Conservation (phyloP, 2,113 vertebrate genomes). For the Mobula birostris region DNA sequence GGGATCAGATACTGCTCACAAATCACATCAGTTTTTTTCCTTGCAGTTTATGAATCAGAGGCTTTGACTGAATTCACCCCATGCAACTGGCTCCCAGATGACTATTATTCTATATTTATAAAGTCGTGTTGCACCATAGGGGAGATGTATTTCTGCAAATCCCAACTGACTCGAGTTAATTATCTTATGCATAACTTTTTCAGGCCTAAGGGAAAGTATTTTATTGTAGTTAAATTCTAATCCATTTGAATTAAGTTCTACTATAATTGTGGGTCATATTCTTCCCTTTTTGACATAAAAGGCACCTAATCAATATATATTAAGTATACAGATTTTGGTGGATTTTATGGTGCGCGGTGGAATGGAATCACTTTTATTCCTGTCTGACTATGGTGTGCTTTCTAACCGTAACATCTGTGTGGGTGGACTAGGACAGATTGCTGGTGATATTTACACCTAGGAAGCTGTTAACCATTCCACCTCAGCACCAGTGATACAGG, state of each 20-base stretch:
- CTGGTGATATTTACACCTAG: too few relatives aligned
- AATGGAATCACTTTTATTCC: too few relatives aligned
- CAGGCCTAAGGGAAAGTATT: slow-evolving; percentile 15
- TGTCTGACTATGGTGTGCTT: too few relatives aligned
- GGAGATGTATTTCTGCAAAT: slow-evolving; percentile 30
- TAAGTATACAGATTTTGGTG: background rate
- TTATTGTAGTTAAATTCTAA: slow-evolving; percentile 27
- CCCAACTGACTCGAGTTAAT: slow-evolving; percentile 29
- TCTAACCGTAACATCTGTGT: too few relatives aligned
- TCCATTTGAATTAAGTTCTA: slow-evolving; percentile 7
- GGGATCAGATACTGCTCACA: background rate
- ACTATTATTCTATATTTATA: slow-evolving; percentile 35
- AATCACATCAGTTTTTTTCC: slow-evolving; percentile 16
- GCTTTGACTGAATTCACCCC: background rate
- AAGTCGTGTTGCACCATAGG: slow-evolving; percentile 22
- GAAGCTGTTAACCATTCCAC: too few relatives aligned
- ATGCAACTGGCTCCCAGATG: slow-evolving; percentile 21
- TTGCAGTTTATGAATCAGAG: background rate
- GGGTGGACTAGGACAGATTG: too few relatives aligned
- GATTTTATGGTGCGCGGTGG: too few relatives aligned
- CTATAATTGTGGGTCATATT: background rate
- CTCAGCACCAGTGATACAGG: too few relatives aligned
- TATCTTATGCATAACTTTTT: slow-evolving; percentile 33
- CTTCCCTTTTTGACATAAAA: background rate
- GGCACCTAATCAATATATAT: background rate